These are phyloP conservation scores for Saimiri boliviensis DNA, from an alignment of 2,113 vertebrate species.

Conservation along the genomic window DNA sequence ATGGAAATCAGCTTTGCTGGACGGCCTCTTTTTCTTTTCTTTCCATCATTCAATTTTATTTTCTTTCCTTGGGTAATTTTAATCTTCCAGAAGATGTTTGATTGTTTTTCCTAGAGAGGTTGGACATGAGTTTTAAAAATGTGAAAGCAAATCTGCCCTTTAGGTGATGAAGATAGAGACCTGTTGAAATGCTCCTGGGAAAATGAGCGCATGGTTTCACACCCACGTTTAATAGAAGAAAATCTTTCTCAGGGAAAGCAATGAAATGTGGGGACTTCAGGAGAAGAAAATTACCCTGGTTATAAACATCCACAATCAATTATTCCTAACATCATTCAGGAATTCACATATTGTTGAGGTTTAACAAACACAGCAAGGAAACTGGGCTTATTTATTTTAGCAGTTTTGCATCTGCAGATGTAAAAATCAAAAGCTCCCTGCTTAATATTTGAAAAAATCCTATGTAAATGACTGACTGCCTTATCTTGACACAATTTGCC, in stretches of 20 bases:
- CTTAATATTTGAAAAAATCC: conserved; percentile 58
- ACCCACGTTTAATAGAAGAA: neutral
- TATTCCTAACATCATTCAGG: neutral
- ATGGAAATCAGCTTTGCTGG: neutral
- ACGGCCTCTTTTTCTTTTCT: neutral
- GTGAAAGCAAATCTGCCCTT: neutral
- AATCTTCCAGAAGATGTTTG: neutral
- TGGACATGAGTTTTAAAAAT: neutral
- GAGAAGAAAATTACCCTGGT: neutral
- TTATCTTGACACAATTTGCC: conserved; percentile 75
- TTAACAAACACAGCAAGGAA: neutral
- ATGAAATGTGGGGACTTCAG: neutral
- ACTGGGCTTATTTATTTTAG: neutral
- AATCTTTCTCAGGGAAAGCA: neutral
- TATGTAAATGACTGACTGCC: conserved; percentile 66
- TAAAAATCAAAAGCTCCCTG: conserved; percentile 35
- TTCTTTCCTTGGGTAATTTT: conserved; percentile 40
- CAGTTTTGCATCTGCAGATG: neutral
- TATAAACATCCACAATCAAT: neutral
- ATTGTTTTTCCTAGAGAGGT: conserved; percentile 16
- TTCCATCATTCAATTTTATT: conserved; percentile 7
- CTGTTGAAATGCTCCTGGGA: conserved; percentile 55
- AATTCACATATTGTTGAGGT: neutral
- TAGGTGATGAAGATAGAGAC: neutral
- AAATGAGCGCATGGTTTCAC: neutral